phyloP scores from a whole-genome alignment of 2,797 vertebrate species.

The Anguilla anguilla region DNA sequence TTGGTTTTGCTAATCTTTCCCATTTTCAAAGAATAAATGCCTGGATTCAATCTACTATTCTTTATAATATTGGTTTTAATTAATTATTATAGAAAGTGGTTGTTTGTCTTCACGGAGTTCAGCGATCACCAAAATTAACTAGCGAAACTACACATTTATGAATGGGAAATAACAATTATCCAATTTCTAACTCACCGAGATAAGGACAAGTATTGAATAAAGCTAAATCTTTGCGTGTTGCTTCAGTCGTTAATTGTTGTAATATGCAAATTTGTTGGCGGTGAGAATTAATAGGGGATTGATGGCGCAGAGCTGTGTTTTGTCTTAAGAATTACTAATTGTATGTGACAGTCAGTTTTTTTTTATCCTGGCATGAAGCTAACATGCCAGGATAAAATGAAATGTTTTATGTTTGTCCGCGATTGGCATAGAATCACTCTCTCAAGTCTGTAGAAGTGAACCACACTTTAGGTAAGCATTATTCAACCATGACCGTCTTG shows the following conservation, averaged over 20 bases:
- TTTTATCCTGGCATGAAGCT: constrained; percentile 16
- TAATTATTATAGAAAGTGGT: not conserved
- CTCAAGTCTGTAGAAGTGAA: constrained; percentile 48
- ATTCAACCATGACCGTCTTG: not conserved
- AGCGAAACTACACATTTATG: too few species aligned
- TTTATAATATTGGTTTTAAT: not conserved
- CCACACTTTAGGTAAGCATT: constrained; percentile 24
- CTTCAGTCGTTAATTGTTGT: not conserved
- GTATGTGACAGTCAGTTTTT: not conserved
- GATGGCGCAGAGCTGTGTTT: not conserved
- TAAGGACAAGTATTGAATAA: not conserved
- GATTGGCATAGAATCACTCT: constrained; percentile 44
- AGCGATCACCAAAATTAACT: not conserved
- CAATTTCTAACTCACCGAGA: not conserved
- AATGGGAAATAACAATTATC: not conserved
- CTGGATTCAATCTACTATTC: not conserved
- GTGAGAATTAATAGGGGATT: not conserved
- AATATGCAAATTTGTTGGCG: not conserved
- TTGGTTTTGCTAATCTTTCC: not conserved
- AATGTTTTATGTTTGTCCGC: constrained; percentile 57
- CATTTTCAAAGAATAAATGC: not conserved
- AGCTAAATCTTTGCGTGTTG: not conserved
- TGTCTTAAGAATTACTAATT: not conserved
- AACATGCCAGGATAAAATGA: constrained; percentile 37
- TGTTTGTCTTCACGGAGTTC: not conserved